These are phyloP conservation scores for Ormyrus rosae DNA, from an alignment of 2,888 invertebrate species.

Conservation along the genomic window DNA sequence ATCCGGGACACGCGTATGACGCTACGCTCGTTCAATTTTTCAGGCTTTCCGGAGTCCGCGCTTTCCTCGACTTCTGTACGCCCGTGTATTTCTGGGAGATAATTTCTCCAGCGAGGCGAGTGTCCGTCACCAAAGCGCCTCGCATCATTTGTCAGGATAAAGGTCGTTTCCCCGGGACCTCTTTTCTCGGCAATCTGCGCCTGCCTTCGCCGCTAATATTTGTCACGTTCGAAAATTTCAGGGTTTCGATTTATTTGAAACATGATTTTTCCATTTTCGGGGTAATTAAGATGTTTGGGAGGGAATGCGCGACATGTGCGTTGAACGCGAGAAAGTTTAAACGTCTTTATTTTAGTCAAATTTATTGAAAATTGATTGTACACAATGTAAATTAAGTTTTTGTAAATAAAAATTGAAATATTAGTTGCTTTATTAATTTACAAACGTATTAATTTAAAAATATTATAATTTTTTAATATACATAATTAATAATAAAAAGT, in stretches of 20 bases:
- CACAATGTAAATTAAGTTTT: no score
- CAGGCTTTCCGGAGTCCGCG: constrained; percentile 51
- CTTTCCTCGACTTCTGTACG: constrained; percentile 2
- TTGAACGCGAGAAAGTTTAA: no score
- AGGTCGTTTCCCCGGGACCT: constrained; percentile 8
- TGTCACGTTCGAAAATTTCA: constrained; percentile 35
- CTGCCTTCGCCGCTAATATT: constrained; percentile 12
- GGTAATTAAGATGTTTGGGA: constrained; percentile 23
- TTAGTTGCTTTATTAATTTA: no score
- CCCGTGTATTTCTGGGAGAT: constrained; percentile 57
- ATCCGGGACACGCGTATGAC: constrained; percentile 45
- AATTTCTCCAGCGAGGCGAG: constrained; percentile 49
- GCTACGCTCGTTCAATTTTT: constrained; percentile 58
- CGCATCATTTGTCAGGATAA: constrained; percentile 58
- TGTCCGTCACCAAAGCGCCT: constrained; percentile 29
- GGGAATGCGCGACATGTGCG: neutral
- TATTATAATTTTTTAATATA: no score
- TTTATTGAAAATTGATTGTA: no score
- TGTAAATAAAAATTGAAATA: no score
- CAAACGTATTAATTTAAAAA: no score
- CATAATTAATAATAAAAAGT: no score
- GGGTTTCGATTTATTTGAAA: neutral
- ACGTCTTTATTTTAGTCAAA: no score
- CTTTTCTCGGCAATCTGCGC: constrained; percentile 15
- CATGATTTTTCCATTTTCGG: constrained; percentile 22